Conservation (phyloP, 2,113 vertebrate species). For the Dendropsophus ebraccatus region DNA sequence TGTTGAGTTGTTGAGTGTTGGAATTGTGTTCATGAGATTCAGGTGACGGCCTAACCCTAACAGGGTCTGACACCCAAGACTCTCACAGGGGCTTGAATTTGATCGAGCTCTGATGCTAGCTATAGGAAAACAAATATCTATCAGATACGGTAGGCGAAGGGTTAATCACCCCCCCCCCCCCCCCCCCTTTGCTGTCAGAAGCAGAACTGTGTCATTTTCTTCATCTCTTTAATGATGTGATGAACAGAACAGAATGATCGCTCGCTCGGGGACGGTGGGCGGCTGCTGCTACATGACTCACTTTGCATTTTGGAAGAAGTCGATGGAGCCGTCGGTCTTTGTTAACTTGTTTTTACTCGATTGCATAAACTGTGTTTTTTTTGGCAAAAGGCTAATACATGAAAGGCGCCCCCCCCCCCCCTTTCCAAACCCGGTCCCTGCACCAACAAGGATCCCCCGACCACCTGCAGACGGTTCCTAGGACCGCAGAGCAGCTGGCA, state of each 20-base stretch:
- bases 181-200: constrained; percentile 19
- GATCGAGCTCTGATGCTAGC: too few species aligned
- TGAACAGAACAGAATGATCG: constrained; percentile 1
- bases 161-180: too few species aligned
- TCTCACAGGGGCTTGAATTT: too few species aligned
- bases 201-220: not conserved
- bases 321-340: not conserved
- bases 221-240: not conserved
- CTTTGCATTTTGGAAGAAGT: constrained; percentile 9
- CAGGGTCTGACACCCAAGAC: too few species aligned
- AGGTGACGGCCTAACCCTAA: too few species aligned
- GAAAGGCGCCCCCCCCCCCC: too few species aligned
- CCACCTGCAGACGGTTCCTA: not conserved
- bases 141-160: not conserved
- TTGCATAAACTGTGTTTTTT: not conserved
- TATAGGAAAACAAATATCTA: too few species aligned
- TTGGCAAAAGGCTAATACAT: not conserved
- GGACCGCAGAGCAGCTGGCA: not conserved
- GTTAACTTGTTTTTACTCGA: not conserved
- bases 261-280: constrained; percentile 9
- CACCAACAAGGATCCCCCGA: not conserved
- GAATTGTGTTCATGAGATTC: too few species aligned
- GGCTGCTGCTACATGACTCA: constrained; percentile 27
- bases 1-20: too few species aligned
- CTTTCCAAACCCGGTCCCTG: not conserved